Base-by-base conservation (phyloP, 1,140 invertebrate species). In the Telenomus remus region DNA sequence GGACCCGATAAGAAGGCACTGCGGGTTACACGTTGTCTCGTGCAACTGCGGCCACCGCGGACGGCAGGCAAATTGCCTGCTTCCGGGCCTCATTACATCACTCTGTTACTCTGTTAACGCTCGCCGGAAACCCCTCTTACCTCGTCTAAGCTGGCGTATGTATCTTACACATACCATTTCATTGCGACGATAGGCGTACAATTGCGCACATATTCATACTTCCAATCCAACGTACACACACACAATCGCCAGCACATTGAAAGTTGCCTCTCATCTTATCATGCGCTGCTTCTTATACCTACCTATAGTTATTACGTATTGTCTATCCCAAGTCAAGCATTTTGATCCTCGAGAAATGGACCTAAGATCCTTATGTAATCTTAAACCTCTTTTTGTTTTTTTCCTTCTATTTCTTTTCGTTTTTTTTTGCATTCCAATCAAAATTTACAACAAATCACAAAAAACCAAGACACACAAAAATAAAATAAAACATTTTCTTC, bases 1-100 rank as follows among this genome's bases (percentile, higher is more conserved):
- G 80, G 75, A 82, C 78, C 81, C 78, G 82, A 69, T 80, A 82
- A 85, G 77, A 82, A 82, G 79, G 79, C 57, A 72, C 80, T 81
- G 55, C 80, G 79, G 80, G 81, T 76, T 76, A 59, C 85, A 88
- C 84, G 84, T 86, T 87, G 84, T 85, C 85, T 87, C 86, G 85
- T 81, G 82, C 83, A 85, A 87, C 87, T 86, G 84, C 79, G 80
- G 76, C 80, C 66, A 79, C 77, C 81, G 84, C 83, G 75, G 72
- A 79, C 70, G 56, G 69, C 85, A 87, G 60, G 75, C 85, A 87
- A 88, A 88, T 88, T 88, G 86, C 84, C 82, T 85, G 85, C 86
- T 88, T 88, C 87, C 87, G 87, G 87, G 86, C 87, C 87, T 88
- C 87, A 88, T 88, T 88, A 88, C 87, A 88, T 88, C 87, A 88